Conservation (phyloP, 2,797 vertebrate species). For the Crenuchus spilurus region DNA sequence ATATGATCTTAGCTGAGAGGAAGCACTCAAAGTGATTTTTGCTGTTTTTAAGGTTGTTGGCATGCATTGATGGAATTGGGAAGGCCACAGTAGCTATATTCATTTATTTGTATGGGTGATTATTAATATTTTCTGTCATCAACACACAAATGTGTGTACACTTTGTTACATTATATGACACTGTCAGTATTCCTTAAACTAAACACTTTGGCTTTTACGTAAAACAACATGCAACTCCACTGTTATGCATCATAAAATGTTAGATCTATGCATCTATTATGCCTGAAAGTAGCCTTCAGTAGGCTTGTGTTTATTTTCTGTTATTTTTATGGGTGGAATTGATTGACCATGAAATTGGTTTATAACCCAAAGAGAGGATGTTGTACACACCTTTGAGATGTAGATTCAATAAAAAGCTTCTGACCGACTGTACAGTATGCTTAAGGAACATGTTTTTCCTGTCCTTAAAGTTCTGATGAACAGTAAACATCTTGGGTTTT, state of each 20-base stretch:
- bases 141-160: neutral
- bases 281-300: neutral
- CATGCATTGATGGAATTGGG: no score
- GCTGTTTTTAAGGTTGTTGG: no score
- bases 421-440: neutral
- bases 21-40: no score
- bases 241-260: neutral
- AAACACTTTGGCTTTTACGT: neutral
- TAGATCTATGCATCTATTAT: constrained; percentile 4
- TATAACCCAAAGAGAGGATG: constrained; percentile 4
- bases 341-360: neutral
- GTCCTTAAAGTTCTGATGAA: no score
- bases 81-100: no score
- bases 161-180: neutral
- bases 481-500: no score
- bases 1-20: no score
- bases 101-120: neutral
- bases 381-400: neutral
- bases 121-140: neutral
- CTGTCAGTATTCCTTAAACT: neutral
- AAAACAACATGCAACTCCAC: neutral
- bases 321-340: neutral
- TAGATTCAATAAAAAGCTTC: constrained; percentile 31
- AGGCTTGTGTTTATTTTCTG: neutral
- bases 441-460: no score